Conservation (phyloP, 2,888 invertebrate genomes). For the Odontomyia ornata region DNA sequence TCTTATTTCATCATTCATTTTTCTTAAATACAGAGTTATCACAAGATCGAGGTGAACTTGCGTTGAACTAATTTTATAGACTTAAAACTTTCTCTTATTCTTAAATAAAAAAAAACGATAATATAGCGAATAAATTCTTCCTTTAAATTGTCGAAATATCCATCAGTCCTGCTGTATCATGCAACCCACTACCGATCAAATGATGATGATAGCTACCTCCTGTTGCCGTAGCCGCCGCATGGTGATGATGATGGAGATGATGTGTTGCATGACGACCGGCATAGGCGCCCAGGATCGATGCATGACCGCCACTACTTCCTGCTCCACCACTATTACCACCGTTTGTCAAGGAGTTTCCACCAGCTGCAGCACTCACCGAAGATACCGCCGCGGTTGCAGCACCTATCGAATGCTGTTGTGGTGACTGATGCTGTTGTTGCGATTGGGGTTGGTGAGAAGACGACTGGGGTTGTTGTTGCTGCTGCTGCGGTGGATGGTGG, state of each 20-base stretch:
- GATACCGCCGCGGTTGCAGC: slow-evolving; percentile 37
- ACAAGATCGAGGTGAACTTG: too few species aligned
- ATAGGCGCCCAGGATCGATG: slow-evolving; percentile 43
- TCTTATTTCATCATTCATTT: too few species aligned
- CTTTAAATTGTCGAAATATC: slow-evolving; percentile 64
- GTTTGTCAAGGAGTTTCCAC: slow-evolving; percentile 48
- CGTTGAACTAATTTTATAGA: too few species aligned
- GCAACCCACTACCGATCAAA: slow-evolving; percentile 43
- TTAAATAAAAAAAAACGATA: too few species aligned
- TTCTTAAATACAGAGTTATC: too few species aligned
- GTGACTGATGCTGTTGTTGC: slow-evolving; percentile 42
- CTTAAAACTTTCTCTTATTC: too few species aligned
- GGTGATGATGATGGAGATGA: slow-evolving; percentile 20
- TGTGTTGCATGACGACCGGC: slow-evolving; percentile 36
- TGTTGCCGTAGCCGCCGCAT: background rate
- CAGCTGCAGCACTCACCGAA: slow-evolving; percentile 38
- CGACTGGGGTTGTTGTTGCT: slow-evolving; percentile 48
- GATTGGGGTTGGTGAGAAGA: slow-evolving; percentile 46
- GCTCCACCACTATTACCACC: slow-evolving; percentile 39
- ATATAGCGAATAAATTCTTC: slow-evolving; percentile 46
- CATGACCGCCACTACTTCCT: slow-evolving; percentile 46
- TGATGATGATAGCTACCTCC: slow-evolving; percentile 8
- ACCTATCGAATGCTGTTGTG: background rate
- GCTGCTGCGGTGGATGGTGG: slow-evolving; percentile 48
- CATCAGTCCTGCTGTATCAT: slow-evolving; percentile 58